Evolutionary conservation across 2,113 vertebrate genomes (phyloP).

Genomic region (Entelurus aequoreus): DNA sequence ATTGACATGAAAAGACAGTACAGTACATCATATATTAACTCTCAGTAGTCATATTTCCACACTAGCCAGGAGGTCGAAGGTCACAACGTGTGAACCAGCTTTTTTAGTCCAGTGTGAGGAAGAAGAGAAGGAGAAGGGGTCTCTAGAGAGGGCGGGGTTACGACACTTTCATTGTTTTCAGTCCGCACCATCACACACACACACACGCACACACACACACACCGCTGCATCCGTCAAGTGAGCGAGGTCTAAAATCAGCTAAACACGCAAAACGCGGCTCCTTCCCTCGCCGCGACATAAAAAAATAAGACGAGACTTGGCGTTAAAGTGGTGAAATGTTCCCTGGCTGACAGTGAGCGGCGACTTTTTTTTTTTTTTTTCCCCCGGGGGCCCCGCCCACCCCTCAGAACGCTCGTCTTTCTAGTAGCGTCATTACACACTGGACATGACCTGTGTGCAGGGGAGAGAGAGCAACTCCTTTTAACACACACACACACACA

Average conservation of each 20-base stretch:
- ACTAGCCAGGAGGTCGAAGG: constrained; percentile 50
- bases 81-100: constrained; percentile 31
- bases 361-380: too few relatives aligned
- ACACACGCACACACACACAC: constrained; percentile 10
- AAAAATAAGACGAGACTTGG: too few relatives aligned
- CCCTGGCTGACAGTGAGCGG: too few relatives aligned
- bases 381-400: too few relatives aligned
- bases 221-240: too few relatives aligned
- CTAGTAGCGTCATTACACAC: too few relatives aligned
- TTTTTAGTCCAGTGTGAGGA: constrained; percentile 31
- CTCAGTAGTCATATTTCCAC: constrained; percentile 56
- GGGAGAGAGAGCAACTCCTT: not conserved
- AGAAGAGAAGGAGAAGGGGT: not conserved
- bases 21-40: constrained; percentile 72
- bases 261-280: not conserved
- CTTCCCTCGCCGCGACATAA: too few relatives aligned
- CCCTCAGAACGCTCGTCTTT: too few relatives aligned
- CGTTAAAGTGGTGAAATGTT: too few relatives aligned
- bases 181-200: constrained; percentile 20
- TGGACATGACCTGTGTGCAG: too few relatives aligned
- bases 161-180: constrained; percentile 24
- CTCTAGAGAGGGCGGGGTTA: not conserved
- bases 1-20: constrained; percentile 52
- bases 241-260: constrained; percentile 31
- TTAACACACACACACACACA: constrained; percentile 15